Conservation (phyloP, 92 coral and sea anemone genomes). For the Metridium senile region DNA sequence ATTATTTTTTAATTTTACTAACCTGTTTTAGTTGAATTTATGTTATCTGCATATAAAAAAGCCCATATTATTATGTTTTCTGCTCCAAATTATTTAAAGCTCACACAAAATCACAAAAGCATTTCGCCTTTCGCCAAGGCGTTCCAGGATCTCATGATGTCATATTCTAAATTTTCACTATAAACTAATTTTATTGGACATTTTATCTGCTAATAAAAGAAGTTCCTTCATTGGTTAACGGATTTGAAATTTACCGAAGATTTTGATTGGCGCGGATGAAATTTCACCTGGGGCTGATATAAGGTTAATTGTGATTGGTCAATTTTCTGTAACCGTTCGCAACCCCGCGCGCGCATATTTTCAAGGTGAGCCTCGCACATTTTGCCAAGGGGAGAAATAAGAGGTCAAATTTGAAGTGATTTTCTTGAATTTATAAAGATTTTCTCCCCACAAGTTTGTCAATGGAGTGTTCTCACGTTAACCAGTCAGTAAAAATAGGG, state of each 20-base stretch:
- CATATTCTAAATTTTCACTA: slow-evolving; percentile 3
- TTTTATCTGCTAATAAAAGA: neutral
- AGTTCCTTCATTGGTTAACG: slow-evolving; percentile 18
- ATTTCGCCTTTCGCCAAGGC: slow-evolving; percentile 41
- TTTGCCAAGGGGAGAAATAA: slow-evolving; percentile 37
- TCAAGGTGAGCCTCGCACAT: slow-evolving; percentile 59
- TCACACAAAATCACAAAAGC: slow-evolving; percentile 4
- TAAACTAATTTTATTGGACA: neutral
- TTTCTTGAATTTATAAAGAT: slow-evolving; percentile 39
- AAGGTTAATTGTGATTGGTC: slow-evolving; percentile 75
- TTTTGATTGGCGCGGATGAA: slow-evolving; percentile 26
- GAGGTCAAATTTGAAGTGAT: slow-evolving; percentile 51
- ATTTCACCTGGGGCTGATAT: slow-evolving; percentile 3
- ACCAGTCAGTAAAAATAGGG: slow-evolving; percentile 82
- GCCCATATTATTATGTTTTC: neutral
- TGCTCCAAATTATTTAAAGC: slow-evolving; percentile 1
- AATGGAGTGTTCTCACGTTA: slow-evolving; percentile 97
- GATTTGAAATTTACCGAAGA: neutral
- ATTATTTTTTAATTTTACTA: neutral
- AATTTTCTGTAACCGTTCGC: slow-evolving; percentile 77
- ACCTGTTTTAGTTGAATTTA: neutral
- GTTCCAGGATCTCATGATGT: slow-evolving; percentile 28
- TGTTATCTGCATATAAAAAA: slow-evolving; percentile 9
- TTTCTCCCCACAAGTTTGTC: slow-evolving; percentile 32
- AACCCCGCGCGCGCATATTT: slow-evolving; percentile 79